Conservation (phyloP, 2,888 invertebrate species). For the Lasioglossum morio region DNA sequence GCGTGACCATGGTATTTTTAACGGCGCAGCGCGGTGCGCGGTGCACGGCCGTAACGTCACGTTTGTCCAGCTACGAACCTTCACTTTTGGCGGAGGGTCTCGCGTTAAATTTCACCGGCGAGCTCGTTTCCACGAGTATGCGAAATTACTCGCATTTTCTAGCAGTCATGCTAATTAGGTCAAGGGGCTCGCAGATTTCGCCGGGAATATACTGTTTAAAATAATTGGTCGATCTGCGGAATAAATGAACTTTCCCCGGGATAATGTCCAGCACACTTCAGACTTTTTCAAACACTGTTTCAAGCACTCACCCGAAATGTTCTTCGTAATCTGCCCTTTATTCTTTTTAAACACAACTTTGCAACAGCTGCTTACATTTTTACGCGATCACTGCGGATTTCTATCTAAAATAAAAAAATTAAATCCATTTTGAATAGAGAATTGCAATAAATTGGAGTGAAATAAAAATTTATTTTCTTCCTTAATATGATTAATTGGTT, state of each 20-base stretch:
- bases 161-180: background rate
- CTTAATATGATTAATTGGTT: no score
- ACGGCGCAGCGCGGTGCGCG: conserved; percentile 37
- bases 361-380: background rate
- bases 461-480: no score
- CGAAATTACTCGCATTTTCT: background rate
- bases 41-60: conserved; percentile 23
- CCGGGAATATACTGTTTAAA: background rate
- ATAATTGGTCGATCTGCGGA: background rate
- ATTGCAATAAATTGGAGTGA: no score
- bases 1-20: conserved; percentile 58
- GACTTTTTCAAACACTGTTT: background rate
- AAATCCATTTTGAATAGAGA: no score
- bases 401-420: no score
- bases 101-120: conserved; percentile 15
- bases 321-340: background rate
- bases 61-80: conserved; percentile 39
- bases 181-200: background rate
- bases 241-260: background rate
- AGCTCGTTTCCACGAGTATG: background rate
- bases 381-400: background rate
- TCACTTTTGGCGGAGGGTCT: conserved; percentile 14
- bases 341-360: background rate
- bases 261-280: background rate
- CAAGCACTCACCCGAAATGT: background rate